These are phyloP conservation scores for Nasonovia ribisnigri DNA, from an alignment of 2,888 invertebrate species.

Conservation along the genomic window DNA sequence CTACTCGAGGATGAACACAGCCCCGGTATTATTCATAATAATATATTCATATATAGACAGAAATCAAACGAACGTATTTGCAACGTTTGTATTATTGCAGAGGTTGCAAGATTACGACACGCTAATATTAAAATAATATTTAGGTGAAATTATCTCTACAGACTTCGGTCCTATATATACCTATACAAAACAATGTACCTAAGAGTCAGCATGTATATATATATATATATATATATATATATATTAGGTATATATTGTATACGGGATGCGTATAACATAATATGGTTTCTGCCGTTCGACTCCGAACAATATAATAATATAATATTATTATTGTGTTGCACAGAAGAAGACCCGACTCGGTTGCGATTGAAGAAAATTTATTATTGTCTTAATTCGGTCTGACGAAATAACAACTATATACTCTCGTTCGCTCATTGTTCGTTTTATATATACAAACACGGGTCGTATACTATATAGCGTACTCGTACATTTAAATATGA, in stretches of 20 bases:
- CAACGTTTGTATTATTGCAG: not conserved
- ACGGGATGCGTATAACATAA: not conserved
- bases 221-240: no score
- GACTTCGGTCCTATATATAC: not conserved
- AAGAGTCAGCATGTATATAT: not conserved
- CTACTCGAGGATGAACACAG: not conserved
- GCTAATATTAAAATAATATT: not conserved
- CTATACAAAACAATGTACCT: not conserved
- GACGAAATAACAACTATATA: not conserved
- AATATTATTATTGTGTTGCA: not conserved
- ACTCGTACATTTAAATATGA: not conserved
- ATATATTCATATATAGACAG: not conserved
- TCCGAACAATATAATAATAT: constrained; percentile 33
- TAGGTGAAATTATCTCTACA: not conserved
- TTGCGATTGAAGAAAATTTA: constrained; percentile 17
- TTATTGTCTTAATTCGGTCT: constrained; percentile 37
- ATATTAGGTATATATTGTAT: not conserved
- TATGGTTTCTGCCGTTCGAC: not conserved
- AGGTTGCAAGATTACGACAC: not conserved
- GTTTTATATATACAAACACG: not conserved
- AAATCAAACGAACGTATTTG: not conserved
- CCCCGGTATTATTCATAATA: not conserved
- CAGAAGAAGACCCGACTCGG: not conserved
- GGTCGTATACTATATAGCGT: not conserved
- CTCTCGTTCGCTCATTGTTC: constrained; percentile 2